Evolutionary conservation across 2,888 invertebrate genomes (phyloP).

Genomic region (Zaprionus lineosus): DNA sequence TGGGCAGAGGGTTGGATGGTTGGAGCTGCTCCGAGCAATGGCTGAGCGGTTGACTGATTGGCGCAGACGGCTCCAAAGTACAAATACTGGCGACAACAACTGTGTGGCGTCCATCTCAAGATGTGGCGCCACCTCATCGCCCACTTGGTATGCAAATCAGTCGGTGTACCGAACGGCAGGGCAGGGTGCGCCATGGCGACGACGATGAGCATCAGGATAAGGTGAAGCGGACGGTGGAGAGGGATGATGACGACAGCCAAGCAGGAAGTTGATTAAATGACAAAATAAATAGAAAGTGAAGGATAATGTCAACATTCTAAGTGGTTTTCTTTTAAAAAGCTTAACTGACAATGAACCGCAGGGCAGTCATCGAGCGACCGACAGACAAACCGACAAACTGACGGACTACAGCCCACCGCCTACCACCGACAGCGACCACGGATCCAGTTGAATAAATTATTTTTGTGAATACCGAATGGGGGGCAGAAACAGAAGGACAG

Average conservation of each 20-base stretch:
- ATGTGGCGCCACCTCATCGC: conserved; percentile 31
- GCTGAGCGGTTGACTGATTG: conserved; percentile 61
- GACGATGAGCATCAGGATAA: not conserved
- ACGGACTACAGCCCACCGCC: conserved; percentile 1
- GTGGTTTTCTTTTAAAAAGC: conserved; percentile 78
- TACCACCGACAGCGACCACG: conserved; percentile 55
- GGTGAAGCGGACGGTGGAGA: not conserved
- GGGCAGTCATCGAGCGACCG: conserved; percentile 57
- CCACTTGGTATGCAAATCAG: conserved; percentile 73
- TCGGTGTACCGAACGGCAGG: conserved; percentile 3
- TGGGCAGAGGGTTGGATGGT: not conserved
- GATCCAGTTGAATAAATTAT: conserved; percentile 77
- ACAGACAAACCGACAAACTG: not conserved
- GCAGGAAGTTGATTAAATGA: conserved; percentile 80
- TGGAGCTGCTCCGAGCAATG: conserved; percentile 6
- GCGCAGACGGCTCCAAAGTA: conserved; percentile 51
- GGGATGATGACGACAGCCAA: conserved; percentile 37
- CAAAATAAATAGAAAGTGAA: conserved; percentile 77
- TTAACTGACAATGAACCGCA: conserved; percentile 78
- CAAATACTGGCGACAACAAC: conserved; percentile 47
- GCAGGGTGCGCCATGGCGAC: conserved; percentile 36
- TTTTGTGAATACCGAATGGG: conserved; percentile 50
- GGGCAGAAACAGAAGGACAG: not conserved
- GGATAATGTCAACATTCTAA: conserved; percentile 80
- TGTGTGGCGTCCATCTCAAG: conserved; percentile 61